These are phyloP conservation scores for Parauchenoglanis ngamensis DNA, from an alignment of 2,797 vertebrate genomes.

Conservation along the genomic window DNA sequence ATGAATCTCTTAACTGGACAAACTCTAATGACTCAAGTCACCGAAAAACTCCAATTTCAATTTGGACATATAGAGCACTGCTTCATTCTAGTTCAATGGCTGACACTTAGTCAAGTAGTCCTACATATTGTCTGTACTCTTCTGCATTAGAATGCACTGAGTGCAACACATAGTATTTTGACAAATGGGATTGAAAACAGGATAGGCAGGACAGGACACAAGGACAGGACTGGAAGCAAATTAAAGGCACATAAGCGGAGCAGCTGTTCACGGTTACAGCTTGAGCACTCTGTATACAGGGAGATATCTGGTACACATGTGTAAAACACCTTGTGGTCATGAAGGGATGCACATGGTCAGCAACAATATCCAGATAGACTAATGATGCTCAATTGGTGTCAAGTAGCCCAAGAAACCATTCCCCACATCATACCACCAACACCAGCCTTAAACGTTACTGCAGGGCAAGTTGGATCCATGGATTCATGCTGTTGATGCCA, in stretches of 20 bases:
- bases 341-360: background rate
- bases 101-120: background rate
- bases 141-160: background rate
- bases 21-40: background rate
- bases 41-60: background rate
- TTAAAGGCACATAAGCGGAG: background rate
- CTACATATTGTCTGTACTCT: background rate
- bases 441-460: background rate
- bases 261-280: slow-evolving; percentile 30
- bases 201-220: background rate
- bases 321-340: slow-evolving; percentile 33
- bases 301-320: slow-evolving; percentile 46
- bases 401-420: background rate
- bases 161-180: background rate
- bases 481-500: background rate
- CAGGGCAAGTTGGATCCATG: background rate
- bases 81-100: too few species aligned
- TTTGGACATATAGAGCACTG: background rate
- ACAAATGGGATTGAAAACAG: background rate
- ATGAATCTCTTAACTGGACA: background rate
- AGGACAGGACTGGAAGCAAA: background rate
- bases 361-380: background rate
- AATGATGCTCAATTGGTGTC: background rate
- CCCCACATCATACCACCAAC: background rate
- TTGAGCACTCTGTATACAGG: slow-evolving; percentile 27